These are phyloP conservation scores for Pelodytes ibericus DNA, from an alignment of 2,797 vertebrate genomes.

Conservation along the genomic window DNA sequence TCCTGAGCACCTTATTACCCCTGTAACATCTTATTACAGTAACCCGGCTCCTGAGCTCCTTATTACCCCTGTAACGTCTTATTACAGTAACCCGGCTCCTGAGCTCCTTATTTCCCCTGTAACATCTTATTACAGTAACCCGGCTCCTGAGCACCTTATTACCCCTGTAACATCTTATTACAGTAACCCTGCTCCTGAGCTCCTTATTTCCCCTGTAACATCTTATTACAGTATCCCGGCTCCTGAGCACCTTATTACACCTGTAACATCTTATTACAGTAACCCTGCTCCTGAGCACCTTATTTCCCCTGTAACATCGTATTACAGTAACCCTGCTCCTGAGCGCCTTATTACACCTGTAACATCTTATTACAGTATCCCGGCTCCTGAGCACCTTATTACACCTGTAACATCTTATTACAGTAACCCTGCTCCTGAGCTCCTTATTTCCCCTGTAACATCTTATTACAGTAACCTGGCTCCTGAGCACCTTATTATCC, in stretches of 20 bases:
- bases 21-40: not conserved
- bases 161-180: not conserved
- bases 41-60: not conserved
- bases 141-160: not conserved
- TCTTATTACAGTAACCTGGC: not conserved
- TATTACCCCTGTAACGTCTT: no score
- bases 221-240: no score
- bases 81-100: not conserved
- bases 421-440: not conserved
- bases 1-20: not conserved
- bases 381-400: not conserved
- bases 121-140: not conserved
- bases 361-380: not conserved
- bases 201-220: not conserved
- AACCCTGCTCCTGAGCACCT: not conserved
- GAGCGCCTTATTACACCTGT: not conserved
- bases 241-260: not conserved
- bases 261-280: not conserved
- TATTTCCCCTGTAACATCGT: not conserved
- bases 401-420: not conserved
- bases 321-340: not conserved
- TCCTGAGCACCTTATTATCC: not conserved
- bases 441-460: not conserved
- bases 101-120: conserved; percentile 12
- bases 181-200: not conserved